phyloP scores from a whole-genome alignment of 2,113 vertebrate species.

The Oncorhynchus masou region DNA sequence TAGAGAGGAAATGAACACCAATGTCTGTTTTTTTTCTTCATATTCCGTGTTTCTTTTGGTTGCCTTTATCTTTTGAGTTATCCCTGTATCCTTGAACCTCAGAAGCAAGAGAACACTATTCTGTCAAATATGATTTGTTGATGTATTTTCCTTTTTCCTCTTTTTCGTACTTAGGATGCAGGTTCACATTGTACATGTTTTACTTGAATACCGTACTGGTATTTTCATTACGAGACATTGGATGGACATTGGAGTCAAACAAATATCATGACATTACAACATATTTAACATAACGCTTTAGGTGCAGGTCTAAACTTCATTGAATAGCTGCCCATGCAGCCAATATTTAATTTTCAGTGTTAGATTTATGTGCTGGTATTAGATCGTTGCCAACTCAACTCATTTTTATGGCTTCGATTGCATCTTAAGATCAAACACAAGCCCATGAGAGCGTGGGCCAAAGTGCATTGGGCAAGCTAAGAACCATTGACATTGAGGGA shows the following conservation, averaged over 20 bases:
- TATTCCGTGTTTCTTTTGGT: conserved; percentile 43
- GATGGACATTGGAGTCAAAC: no score
- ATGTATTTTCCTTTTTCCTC: conserved; percentile 38
- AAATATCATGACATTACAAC: no score
- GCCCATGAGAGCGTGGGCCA: not conserved
- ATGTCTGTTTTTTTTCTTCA: conserved; percentile 36
- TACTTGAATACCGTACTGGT: no score
- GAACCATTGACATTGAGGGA: conserved; percentile 15
- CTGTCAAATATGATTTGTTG: conserved; percentile 47
- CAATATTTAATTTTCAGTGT: not conserved
- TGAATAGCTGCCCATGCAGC: not conserved
- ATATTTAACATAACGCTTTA: not conserved
- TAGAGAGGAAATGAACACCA: conserved; percentile 37
- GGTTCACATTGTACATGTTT: not conserved
- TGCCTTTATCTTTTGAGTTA: conserved; percentile 11
- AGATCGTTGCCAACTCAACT: not conserved
- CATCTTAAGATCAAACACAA: conserved; percentile 7
- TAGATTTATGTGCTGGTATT: not conserved
- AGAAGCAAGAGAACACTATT: conserved; percentile 18
- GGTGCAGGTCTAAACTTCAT: not conserved
- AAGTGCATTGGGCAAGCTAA: not conserved
- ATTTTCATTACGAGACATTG: no score
- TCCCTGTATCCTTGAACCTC: conserved; percentile 7
- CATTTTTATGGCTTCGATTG: conserved; percentile 29
- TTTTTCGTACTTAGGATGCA: conserved; percentile 13